Base-by-base conservation (phyloP, 2,888 invertebrate genomes). In the Oxycera nigricornis region DNA sequence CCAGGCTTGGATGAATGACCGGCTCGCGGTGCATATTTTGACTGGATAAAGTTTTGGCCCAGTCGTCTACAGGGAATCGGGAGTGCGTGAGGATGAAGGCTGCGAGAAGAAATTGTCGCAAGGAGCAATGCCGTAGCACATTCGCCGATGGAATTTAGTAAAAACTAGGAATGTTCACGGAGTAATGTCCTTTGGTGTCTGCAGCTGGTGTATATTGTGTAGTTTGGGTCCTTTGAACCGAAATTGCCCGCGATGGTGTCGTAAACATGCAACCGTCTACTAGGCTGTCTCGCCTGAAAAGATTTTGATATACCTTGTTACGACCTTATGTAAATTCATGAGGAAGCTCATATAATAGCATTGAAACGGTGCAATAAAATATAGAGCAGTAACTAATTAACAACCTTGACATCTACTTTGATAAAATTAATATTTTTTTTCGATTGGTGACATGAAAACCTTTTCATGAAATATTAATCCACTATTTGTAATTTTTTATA, bases 11-110 rank as follows among this genome's bases (percentile, higher is more conserved):
- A 59, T 62, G 62, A 59, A 59, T 31, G 62, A 73, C 50, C 61
- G 73, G 31, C 31, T 35, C 50, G 17, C 14, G 68, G 20, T 59
- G 62, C 17, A 59, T 62, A 22, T 62, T 73, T 59, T 50, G 59
- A 73, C 73, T 61, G 73, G 9, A 26, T 46, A 50, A 59, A 61
- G 24, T 73, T 41, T 41, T 50, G 39, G 50, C 28, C 59, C n/a
- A 72, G 59, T 41, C 72, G 31, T 30, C 61, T 14, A 57, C n/a
- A 35, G 3, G 7, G 28, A 72, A 31, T 39, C 11, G n/a, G 26
- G 26, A 17, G 41, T 65, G 65, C 65, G 65, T 65, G 26, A 41
- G 14, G 41, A 24, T 41, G n/a, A 41, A 22, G 24, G 39, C 24
- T 22, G 3, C 24, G 24, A 11, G 65, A 41, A 26, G 41, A 41